Evolutionary conservation across 2,113 vertebrate species (phyloP).

Genomic region (Upupa epops): DNA sequence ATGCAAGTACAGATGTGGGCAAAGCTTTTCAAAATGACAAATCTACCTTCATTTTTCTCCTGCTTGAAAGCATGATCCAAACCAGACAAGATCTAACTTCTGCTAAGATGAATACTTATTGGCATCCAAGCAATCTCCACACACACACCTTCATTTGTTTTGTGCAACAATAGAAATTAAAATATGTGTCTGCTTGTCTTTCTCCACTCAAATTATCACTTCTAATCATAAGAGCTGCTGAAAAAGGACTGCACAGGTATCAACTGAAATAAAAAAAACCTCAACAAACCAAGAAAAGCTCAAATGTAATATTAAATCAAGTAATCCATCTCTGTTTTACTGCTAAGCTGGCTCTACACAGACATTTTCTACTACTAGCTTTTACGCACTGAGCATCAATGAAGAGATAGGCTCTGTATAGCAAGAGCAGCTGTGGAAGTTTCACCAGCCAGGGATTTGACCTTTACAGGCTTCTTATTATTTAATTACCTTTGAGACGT

Average conservation of each 20-base stretch:
- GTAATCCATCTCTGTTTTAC: background rate
- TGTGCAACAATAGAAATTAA: background rate
- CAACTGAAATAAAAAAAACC: background rate
- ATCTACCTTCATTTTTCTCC: background rate
- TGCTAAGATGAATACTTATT: background rate
- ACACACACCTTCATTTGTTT: background rate
- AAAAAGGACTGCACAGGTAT: background rate
- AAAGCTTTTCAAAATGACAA: background rate
- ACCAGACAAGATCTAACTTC: background rate
- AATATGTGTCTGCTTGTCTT: background rate
- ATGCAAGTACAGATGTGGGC: background rate
- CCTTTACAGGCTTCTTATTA: conserved; percentile 45
- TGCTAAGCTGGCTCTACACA: background rate
- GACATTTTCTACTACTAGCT: background rate
- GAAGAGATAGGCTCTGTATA: background rate
- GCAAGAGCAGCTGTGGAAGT: background rate
- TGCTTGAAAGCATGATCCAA: background rate
- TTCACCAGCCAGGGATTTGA: conserved; percentile 30
- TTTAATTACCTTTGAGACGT: conserved; percentile 31
- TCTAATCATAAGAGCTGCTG: background rate
- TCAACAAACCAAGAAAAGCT: background rate
- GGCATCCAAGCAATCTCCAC: background rate
- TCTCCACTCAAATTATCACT: background rate
- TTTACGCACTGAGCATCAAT: background rate
- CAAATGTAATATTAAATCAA: background rate